phyloP scores from a whole-genome alignment of 1,140 invertebrate species.

The Drosophila grimshawi region DNA sequence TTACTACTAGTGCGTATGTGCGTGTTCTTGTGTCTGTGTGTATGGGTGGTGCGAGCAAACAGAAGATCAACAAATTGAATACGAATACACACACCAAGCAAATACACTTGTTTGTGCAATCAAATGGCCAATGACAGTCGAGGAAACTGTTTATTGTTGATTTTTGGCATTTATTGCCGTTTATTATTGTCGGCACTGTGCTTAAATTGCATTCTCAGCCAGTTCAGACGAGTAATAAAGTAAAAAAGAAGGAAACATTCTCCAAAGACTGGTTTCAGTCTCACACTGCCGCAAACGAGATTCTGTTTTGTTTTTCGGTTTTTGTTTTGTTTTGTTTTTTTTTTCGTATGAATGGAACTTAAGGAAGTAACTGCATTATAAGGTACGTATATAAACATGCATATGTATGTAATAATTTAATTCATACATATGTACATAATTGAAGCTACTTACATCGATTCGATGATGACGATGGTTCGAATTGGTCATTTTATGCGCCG shows the following conservation, averaged over 20 bases:
- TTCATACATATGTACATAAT: constrained; percentile 6
- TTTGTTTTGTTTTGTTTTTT: constrained; percentile 6
- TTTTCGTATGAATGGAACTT: constrained; percentile 7
- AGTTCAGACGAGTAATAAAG: constrained; percentile 20
- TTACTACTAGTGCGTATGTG: background rate
- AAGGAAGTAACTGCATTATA: background rate
- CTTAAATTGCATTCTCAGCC: constrained; percentile 49
- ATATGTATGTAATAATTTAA: background rate
- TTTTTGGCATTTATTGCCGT: constrained; percentile 37
- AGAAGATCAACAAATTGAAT: constrained; percentile 41
- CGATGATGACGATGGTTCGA: constrained; percentile 72
- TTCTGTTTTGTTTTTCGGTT: constrained; percentile 17
- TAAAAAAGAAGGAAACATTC: constrained; percentile 22
- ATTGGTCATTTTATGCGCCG: constrained; percentile 77
- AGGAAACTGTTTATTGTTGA: constrained; percentile 38
- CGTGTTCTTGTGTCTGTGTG: background rate
- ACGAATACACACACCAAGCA: background rate
- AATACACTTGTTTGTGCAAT: background rate
- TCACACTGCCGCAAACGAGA: constrained; percentile 13
- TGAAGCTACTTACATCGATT: constrained; percentile 66
- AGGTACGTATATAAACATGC: background rate
- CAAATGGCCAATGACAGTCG: constrained; percentile 29
- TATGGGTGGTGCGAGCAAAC: constrained; percentile 38
- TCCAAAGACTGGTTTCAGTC: background rate
- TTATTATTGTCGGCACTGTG: constrained; percentile 34